Evolutionary conservation across 1,140 invertebrate genomes (phyloP), one percentile per base, ranked within the genome.

Genomic region (Eurosta solidaginis): DNA sequence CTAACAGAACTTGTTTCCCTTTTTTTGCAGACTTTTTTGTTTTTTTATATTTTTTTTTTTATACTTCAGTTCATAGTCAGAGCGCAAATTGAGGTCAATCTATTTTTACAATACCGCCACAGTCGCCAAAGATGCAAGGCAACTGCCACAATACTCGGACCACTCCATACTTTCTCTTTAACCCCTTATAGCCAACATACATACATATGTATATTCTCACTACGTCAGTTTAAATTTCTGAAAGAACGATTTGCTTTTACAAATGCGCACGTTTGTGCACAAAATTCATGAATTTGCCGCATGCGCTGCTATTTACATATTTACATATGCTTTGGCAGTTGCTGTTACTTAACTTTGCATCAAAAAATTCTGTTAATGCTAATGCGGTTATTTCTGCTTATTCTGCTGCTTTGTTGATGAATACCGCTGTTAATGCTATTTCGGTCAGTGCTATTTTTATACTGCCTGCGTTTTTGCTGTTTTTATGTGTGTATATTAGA

Each of bases 61-160:
- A 20, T 36, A 33, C 59, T 42, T 9, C 59, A 33, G 33, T 40
- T 68, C 59, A 33, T 40, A 17, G 17, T 68, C 59, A 68, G 59
- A 29, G 33, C 40, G 59, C 33, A 68, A 68, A 68, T 68, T 68
- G 59, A 68, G 59, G 59, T 68, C 59, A 68, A 68, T 36, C 59
- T 68, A 68, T 68, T 68, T 68, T 68, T 68, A 20, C 33, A 3
- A 40, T 40, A n/a, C n/a, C n/a, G 29, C n/a, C 17, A 40, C 17
- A 10, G 33, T 68, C 40, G 27, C n/a, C n/a, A n/a, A n/a, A n/a
- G n/a, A n/a, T n/a, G n/a, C n/a, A n/a, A n/a, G n/a, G n/a, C n/a
- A n/a, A n/a, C n/a, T n/a, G n/a, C n/a, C n/a, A n/a, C n/a, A n/a
- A n/a, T n/a, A n/a, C n/a, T n/a, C n/a, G n/a, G n/a, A n/a, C n/a